These are phyloP conservation scores for Tipula confusa DNA, from an alignment of 2,888 invertebrate genomes.

Conservation along the genomic window DNA sequence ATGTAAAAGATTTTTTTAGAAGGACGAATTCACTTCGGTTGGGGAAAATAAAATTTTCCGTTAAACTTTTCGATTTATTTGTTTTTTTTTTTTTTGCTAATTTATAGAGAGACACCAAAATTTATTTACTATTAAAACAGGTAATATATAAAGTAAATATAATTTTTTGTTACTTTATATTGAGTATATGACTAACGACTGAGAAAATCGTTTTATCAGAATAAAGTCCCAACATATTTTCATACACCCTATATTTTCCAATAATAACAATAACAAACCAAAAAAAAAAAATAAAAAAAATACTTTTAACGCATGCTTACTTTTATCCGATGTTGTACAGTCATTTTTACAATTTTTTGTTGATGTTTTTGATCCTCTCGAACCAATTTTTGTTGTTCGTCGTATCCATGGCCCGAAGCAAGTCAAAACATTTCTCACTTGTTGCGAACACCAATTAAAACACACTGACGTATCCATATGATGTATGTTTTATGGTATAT, in stretches of 20 bases:
- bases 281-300: slow-evolving; percentile 30
- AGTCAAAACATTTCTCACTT: slow-evolving; percentile 36
- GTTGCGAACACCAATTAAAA: slow-evolving; percentile 35
- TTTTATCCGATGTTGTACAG: slow-evolving; percentile 21
- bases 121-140: background rate
- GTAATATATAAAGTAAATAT: background rate
- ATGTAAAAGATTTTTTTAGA: background rate
- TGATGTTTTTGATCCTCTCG: slow-evolving; percentile 33
- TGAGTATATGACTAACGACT: background rate
- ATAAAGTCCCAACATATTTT: background rate
- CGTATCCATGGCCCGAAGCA: slow-evolving; percentile 35
- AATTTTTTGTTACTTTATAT: background rate
- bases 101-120: background rate
- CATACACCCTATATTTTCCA: background rate
- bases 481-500: background rate
- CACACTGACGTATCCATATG: slow-evolving; percentile 31
- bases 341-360: slow-evolving; percentile 30
- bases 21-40: slow-evolving; percentile 16
- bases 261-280: background rate
- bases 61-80: too few relatives aligned
- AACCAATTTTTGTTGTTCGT: slow-evolving; percentile 30
- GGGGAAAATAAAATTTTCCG: background rate
- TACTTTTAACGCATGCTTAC: slow-evolving; percentile 32
- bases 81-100: background rate
- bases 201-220: background rate